A percentile compares a stretch with the other conserved stretches of the same genome.
Conservation (phyloP, 1,140 invertebrate species). For the Listronotus bonariensis region DNA sequence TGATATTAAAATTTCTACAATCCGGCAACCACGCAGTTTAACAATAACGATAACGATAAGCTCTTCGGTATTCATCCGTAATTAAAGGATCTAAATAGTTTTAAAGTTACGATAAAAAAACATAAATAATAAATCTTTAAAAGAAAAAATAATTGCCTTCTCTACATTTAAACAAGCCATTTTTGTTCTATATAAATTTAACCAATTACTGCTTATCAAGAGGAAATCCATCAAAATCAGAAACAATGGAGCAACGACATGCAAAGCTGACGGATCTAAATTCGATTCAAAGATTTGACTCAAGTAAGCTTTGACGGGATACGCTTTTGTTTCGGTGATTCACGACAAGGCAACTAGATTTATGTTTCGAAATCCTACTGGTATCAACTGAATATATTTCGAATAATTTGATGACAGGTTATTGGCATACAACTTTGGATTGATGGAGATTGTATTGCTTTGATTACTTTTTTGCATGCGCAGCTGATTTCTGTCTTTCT, state of each 20-base stretch:
- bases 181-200: slow-evolving; percentile 36
- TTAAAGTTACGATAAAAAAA: too few species aligned
- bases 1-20: too few species aligned
- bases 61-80: too few species aligned
- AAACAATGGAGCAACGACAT: slow-evolving; percentile 49
- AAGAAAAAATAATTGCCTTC: too few species aligned
- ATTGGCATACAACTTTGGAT: slow-evolving; percentile 22
- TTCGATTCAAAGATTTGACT: slow-evolving; percentile 48
- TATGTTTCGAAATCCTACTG: slow-evolving; percentile 40
- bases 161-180: not conserved
- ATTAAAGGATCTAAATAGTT: too few species aligned
- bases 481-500: slow-evolving; percentile 8
- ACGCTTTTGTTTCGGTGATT: slow-evolving; percentile 50
- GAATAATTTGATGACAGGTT: slow-evolving; percentile 37
- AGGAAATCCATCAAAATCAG: slow-evolving; percentile 49
- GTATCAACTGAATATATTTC: slow-evolving; percentile 39
- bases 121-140: too few species aligned
- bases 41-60: too few species aligned
- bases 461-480: slow-evolving; percentile 29
- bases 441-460: slow-evolving; percentile 9
- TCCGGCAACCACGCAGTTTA: too few species aligned
- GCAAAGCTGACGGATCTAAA: slow-evolving; percentile 50
- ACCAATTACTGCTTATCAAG: slow-evolving; percentile 43
- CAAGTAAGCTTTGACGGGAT: slow-evolving; percentile 47
- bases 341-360: slow-evolving; percentile 48